Base-by-base conservation (phyloP, 2,797 vertebrate species). In the Etheostoma nigrum region DNA sequence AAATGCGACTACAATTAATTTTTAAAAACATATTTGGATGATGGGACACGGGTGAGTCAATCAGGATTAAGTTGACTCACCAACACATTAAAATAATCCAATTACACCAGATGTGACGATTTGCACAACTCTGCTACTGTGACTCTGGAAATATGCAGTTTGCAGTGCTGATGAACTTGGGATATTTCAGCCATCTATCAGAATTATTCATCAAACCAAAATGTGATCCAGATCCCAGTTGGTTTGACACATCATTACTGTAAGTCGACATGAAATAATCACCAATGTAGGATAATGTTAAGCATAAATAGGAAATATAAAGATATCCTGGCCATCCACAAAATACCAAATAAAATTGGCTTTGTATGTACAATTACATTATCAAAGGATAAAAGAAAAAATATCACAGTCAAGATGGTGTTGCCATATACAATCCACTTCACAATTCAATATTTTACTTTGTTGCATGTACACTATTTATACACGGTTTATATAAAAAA, bases 191-290 rank as follows among this genome's bases (percentile, higher is more conserved):
- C 19, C 5, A 2, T 60, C 36, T 49, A 54, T 67, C 33, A 42
- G 21, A 55, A 64, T 74, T 25, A 72, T 45, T 81, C n/a, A 78
- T 72, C 12, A 60, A 72, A 60, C 58, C 5, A 15, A 75, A 75
- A 69, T 54, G 30, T 47, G 18, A 55, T n/a, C 16, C 61, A 57
- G 45, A 47, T 48, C 25, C 21, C 36, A 13, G 25, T 57, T 57
- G 14, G 47, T 42, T 69, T 67, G 44, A 64, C 57, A 57, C 23
- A 64, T 18, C 33, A 67, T 40, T 42, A 18, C 65, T 54, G 36
- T 54, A 63, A 21, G 23, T 27, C 14, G 18, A 44, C 42, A 59
- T 54, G 15, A 49, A 61, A 49, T 62, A 57, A 72, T 69, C 42
- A 61, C 7, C 15, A 27, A 5, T 23, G 23, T 15, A 9, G 6